These are phyloP conservation scores for Cheiracanthium punctorium DNA, from an alignment of 2,888 invertebrate species.

Conservation along the genomic window DNA sequence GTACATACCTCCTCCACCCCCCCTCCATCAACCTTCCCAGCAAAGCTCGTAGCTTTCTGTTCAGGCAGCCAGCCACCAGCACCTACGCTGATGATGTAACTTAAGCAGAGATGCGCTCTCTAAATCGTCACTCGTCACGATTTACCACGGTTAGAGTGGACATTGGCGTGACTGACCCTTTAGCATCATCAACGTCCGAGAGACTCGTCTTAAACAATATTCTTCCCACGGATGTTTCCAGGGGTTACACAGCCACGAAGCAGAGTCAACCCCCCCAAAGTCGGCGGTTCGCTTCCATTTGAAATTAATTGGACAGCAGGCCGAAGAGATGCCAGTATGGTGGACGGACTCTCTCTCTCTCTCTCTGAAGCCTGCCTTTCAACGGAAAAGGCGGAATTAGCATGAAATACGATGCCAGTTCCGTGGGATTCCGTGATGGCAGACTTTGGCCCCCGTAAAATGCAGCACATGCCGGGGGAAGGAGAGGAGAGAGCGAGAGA, in stretches of 20 bases:
- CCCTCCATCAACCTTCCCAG: constrained; percentile 5
- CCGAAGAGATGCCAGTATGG: not conserved
- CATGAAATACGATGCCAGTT: constrained; percentile 56
- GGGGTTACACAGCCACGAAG: too few relatives aligned
- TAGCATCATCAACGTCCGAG: constrained; percentile 25
- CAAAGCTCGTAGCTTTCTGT: too few relatives aligned
- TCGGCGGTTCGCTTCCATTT: constrained; percentile 24
- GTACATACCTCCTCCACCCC: not conserved
- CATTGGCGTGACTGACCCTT: constrained; percentile 65
- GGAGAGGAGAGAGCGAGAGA: not conserved
- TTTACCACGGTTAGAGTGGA: constrained; percentile 37
- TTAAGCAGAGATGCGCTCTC: constrained; percentile 28
- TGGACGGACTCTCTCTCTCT: constrained; percentile 5
- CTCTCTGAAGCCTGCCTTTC: constrained; percentile 56
- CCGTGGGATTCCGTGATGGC: constrained; percentile 8
- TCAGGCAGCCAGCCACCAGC: not conserved
- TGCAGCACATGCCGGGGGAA: not conserved
- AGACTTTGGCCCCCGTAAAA: not conserved
- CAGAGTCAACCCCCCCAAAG: constrained; percentile 28
- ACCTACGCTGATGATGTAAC: constrained; percentile 51
- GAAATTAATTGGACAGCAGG: constrained; percentile 57
- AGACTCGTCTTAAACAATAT: constrained; percentile 27
- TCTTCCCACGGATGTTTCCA: constrained; percentile 47
- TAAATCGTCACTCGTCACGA: constrained; percentile 65
- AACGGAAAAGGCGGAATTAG: constrained; percentile 43